Conservation (phyloP, 1,140 invertebrate species). For the Eupristina koningsbergeri region DNA sequence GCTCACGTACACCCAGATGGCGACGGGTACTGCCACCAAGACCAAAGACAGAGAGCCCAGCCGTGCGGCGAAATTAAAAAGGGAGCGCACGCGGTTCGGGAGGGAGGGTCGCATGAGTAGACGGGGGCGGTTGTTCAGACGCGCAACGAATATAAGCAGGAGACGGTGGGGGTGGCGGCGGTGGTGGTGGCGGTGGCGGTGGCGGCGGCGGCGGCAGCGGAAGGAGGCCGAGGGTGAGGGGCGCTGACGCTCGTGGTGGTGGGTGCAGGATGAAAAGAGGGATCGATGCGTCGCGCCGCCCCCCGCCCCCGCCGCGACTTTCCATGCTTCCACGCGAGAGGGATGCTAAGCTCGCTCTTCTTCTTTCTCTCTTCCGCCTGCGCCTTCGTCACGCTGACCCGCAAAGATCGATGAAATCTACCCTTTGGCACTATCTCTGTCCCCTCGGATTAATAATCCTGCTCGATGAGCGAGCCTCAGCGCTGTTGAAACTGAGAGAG, state of each 20-base stretch:
- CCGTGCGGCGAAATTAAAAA: slow-evolving; percentile 38
- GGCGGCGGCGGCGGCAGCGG: slow-evolving; percentile 38
- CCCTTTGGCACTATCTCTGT: too few relatives aligned
- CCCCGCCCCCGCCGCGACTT: slow-evolving; percentile 44
- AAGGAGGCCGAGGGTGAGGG: slow-evolving; percentile 45
- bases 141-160: slow-evolving; percentile 37
- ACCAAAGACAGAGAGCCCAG: slow-evolving; percentile 22
- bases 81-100: background rate
- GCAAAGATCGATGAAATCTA: background rate
- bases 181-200: slow-evolving; percentile 30
- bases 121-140: slow-evolving; percentile 19
- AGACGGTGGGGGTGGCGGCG: slow-evolving; percentile 45
- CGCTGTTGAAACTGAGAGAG: background rate
- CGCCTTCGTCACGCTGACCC: background rate
- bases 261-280: slow-evolving; percentile 55
- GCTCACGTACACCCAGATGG: background rate
- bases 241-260: slow-evolving; percentile 26
- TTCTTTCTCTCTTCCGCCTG: background rate
- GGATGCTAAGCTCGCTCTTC: slow-evolving; percentile 29
- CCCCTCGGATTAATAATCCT: background rate
- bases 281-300: slow-evolving; percentile 70
- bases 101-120: slow-evolving; percentile 2
- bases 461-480: background rate
- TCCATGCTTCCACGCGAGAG: slow-evolving; percentile 47
- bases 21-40: background rate